phyloP scores from a whole-genome alignment of 2,888 invertebrate species.

The Belgica antarctica region DNA sequence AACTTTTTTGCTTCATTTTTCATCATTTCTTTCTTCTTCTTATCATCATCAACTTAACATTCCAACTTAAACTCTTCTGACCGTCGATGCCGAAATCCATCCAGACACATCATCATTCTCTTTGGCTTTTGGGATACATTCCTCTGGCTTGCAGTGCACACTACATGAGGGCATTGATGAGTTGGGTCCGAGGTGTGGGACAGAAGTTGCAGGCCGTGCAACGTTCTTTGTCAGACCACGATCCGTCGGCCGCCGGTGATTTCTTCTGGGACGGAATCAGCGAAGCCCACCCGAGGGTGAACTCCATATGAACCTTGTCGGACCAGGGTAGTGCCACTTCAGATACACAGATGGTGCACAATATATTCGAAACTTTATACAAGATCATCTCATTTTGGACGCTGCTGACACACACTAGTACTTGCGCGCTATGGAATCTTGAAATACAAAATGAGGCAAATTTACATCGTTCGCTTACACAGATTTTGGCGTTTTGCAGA shows the following conservation, averaged over 20 bases:
- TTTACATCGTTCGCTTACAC: not conserved
- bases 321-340: slow-evolving; percentile 13
- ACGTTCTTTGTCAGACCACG: not conserved
- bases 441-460: slow-evolving; percentile 13
- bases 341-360: slow-evolving; percentile 17
- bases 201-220: not conserved
- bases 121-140: slow-evolving; percentile 17
- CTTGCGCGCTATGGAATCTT: slow-evolving; percentile 3
- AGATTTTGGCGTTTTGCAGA: not conserved
- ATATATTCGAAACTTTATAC: not conserved
- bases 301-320: not conserved
- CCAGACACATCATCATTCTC: slow-evolving; percentile 3
- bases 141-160: slow-evolving; percentile 12
- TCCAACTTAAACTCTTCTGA: slow-evolving; percentile 20
- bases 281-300: too few species aligned
- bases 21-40: not conserved
- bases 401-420: slow-evolving; percentile 9
- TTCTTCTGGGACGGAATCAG: not conserved
- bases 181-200: not conserved
- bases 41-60: not conserved
- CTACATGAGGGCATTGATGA: too few species aligned
- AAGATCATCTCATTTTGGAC: not conserved
- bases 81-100: slow-evolving; percentile 9
- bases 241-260: not conserved
- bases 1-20: not conserved